Conservation (phyloP, 2,113 vertebrate genomes). For the Chroicocephalus ridibundus region DNA sequence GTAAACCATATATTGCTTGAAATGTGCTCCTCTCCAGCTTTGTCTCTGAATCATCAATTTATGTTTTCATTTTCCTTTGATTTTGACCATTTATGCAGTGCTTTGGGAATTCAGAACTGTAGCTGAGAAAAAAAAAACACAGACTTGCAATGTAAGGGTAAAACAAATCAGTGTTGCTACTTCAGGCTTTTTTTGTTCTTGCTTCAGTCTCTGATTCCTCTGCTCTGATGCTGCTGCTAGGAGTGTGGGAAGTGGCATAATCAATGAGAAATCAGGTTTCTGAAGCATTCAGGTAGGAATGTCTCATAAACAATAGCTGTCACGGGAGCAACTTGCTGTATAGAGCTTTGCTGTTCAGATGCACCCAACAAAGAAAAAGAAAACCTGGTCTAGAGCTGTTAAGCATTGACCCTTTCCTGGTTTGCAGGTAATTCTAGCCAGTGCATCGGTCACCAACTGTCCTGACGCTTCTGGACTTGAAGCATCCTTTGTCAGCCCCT, state of each 20-base stretch:
- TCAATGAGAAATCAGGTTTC: not conserved
- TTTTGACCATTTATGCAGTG: slow-evolving; percentile 52
- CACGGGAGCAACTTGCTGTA: not conserved
- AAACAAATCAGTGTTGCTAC: not conserved
- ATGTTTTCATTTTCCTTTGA: slow-evolving; percentile 36
- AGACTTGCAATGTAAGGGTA: not conserved
- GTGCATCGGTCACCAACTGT: not conserved
- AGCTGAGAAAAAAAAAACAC: not conserved
- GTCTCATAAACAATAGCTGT: not conserved
- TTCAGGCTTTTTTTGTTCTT: not conserved
- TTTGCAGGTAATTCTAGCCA: not conserved
- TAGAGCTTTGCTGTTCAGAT: not conserved
- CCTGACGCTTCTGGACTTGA: not conserved
- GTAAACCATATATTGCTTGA: not conserved
- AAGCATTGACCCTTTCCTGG: not conserved
- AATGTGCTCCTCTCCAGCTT: not conserved
- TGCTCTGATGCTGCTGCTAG: not conserved
- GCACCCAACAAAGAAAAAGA: not conserved
- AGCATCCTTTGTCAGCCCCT: not conserved
- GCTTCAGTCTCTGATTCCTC: not conserved
- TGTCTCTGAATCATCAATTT: slow-evolving; percentile 47
- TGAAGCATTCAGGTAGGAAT: not conserved
- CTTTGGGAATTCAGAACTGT: slow-evolving; percentile 20
- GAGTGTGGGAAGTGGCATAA: not conserved
- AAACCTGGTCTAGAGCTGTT: not conserved